Evolutionary conservation across 2,797 vertebrate genomes (phyloP), one percentile per base, ranked within the genome.

Genomic region (Hippoglossus hippoglossus): DNA sequence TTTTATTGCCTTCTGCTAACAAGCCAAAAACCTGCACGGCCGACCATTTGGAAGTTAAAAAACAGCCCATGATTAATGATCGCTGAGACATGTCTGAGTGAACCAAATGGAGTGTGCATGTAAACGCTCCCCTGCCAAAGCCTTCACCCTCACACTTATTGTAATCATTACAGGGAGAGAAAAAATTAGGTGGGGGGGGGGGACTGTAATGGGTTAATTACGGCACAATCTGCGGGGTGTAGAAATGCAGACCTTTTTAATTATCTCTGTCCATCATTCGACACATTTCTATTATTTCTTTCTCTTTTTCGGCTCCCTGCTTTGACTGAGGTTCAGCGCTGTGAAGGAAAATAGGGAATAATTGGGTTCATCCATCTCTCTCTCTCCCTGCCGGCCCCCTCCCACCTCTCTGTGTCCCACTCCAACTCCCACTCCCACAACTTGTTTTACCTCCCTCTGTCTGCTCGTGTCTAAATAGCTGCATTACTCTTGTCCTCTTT

Each of bases 361-460:
- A 94, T 93, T 94, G 87, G 85, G 90, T 89, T 92, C 92, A 94
- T 94, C 92, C 89, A 92, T 94, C 93, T 94, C 87, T 70, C 76
- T 61, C 39, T 46, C 44, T 61, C 72, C 46, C 61, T 67, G 57
- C 34, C 13, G 50, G 53, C 49, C 62, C 54, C 67, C 59, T 28
- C 61, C 16, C 63, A 53, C 26, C 59, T 52, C 49, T 24, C 56
- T 34, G 9, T 34, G 9, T 58, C 66, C 55, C 44, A 11, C 41
- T 69, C 50, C 52, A 16, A 49, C 44, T 69, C 58, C 55, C 26
- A 67, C 34, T 36, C 34, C 34, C 36, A 39, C 57, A 70, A 57
- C 61, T 74, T 64, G 52, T 74, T 77, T 53, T 19, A 16, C 68
- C 72, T 79, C 67, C 36, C 9, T 59, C 55, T 69, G 55, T 62